phyloP scores from a whole-genome alignment of 2,888 invertebrate species.

The Cyaniris semiargus region DNA sequence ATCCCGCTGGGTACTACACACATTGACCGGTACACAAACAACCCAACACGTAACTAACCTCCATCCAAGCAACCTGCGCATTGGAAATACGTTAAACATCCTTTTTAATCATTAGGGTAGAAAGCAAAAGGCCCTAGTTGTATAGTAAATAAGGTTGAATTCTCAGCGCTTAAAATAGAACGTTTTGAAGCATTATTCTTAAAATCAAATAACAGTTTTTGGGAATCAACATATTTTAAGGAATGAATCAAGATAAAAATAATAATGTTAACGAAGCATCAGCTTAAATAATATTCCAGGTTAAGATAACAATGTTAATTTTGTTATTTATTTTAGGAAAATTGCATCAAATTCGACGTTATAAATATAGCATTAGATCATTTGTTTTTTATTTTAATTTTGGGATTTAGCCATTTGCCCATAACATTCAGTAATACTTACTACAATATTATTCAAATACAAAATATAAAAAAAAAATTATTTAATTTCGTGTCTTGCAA shows the following conservation, averaged over 20 bases:
- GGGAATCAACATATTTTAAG: not conserved
- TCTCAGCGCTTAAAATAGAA: not conserved
- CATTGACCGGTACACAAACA: slow-evolving; percentile 46
- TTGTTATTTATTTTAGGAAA: not conserved
- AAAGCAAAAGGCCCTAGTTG: not conserved
- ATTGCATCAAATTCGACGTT: not conserved
- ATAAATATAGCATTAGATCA: not conserved
- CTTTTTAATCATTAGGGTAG: slow-evolving; percentile 34
- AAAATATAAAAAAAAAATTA: not conserved
- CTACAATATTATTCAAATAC: too few relatives aligned
- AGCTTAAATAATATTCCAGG: not conserved
- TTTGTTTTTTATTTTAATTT: not conserved
- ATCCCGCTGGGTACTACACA: slow-evolving; percentile 29
- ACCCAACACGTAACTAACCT: slow-evolving; percentile 75
- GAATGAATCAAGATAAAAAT: not conserved
- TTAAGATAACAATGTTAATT: not conserved
- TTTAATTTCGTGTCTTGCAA: not conserved
- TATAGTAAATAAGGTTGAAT: not conserved
- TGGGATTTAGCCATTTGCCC: not conserved
- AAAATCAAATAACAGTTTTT: not conserved
- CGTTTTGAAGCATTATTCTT: not conserved
- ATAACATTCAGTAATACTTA: not conserved
- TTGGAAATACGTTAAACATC: slow-evolving; percentile 57
- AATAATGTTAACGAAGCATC: not conserved
- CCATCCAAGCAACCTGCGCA: slow-evolving; percentile 83